These are phyloP conservation scores for Campylomormyrus tamandua DNA, from an alignment of 2,113 vertebrate species.

Conservation along the genomic window DNA sequence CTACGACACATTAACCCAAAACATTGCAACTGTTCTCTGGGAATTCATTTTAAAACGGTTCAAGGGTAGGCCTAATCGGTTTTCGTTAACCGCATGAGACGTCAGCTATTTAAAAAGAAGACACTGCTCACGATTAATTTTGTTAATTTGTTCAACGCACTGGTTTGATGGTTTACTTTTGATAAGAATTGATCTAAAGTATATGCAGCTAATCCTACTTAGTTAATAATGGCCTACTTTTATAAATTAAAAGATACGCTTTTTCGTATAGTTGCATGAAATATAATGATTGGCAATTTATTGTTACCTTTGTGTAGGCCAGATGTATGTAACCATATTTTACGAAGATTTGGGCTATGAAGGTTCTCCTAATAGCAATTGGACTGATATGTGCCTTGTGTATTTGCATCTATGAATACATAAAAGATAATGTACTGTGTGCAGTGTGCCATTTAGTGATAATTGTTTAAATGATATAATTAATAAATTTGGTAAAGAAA, in stretches of 20 bases:
- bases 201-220: neutral
- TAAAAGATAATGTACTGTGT: neutral
- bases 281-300: neutral
- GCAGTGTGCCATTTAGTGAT: neutral
- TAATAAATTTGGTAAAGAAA: neutral
- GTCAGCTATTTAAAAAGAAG: neutral
- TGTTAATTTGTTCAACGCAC: neutral
- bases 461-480: neutral
- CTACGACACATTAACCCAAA: neutral
- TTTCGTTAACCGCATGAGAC: neutral
- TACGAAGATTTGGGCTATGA: neutral
- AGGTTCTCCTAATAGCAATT: neutral
- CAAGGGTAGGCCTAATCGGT: neutral
- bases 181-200: neutral
- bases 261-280: neutral
- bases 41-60: neutral
- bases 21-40: neutral
- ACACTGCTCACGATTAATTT: neutral
- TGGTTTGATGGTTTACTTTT: neutral
- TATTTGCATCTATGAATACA: neutral
- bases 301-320: neutral
- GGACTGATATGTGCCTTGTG: neutral
- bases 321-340: neutral
- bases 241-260: neutral
- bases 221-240: neutral